Evolutionary conservation across 2,888 invertebrate species (phyloP), one percentile per base, ranked within the genome.

Genomic region (Drosophila paramelanica): DNA sequence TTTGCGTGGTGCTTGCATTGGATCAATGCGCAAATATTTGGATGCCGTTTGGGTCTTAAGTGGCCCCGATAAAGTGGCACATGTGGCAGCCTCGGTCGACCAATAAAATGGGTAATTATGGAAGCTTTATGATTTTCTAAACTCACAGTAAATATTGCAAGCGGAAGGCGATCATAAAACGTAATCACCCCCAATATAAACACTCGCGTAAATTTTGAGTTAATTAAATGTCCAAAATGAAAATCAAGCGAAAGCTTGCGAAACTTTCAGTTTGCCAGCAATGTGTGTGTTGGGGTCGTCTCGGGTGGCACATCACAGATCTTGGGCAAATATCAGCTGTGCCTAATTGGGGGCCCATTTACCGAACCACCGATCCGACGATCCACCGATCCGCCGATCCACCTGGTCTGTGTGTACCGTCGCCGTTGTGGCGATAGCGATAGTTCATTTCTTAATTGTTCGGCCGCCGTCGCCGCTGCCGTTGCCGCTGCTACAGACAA

Each of bases 391-490:
- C 43, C 43, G 13, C 42, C 52, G 55, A 60, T 55, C 67, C 77
- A 70, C 66, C 77, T 73, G 70, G 70, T 70, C 76, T 62, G 39
- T 65, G 49, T 69, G 41, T 61, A 57, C 53, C 57, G 59, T 81
- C 56, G 73, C 62, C 79, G 59, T 64, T 58, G 56, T 41, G 62
- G 68, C 72, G 66, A 68, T 72, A 55, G 71, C 78, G 76, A 86
- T 87, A 83, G 87, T 83, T 83, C 84, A 84, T 87, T 86, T 79
- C 84, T 87, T 83, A 83, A 83, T 83, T 83, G 87, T 81, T 81
- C 77, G 17, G 17, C 17, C 17, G 17, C 17, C 17, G 62, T 23
- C 3, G 23, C 23, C 23, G 73, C 73, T 65, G 70, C 68, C 74
- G 71, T 62, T 65, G 43, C 57, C 60, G 43, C 50, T 45, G 53